phyloP scores from a whole-genome alignment of 2,113 vertebrate species.

The Rhinogobius similis region DNA sequence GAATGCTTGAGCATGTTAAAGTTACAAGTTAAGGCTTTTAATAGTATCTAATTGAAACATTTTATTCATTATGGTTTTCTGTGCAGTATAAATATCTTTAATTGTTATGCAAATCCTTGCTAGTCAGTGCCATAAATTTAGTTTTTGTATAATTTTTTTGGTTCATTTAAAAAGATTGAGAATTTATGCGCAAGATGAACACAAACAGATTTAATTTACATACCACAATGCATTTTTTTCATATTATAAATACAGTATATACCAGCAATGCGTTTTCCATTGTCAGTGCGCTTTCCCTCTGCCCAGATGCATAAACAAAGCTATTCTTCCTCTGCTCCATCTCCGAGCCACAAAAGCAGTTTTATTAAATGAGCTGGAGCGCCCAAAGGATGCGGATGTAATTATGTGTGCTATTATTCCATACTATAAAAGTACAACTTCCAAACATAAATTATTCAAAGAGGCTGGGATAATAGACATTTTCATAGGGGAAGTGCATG shows the following conservation, averaged over 20 bases:
- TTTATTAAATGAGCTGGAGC: constrained; percentile 12
- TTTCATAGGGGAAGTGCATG: constrained; percentile 8
- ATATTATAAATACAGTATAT: not conserved
- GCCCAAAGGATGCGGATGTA: constrained; percentile 10
- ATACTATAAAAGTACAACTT: constrained; percentile 16
- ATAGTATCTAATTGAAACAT: not conserved
- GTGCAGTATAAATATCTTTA: not conserved
- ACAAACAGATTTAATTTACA: not conserved
- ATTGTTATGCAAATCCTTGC: not conserved
- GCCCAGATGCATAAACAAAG: constrained; percentile 3
- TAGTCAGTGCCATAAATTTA: not conserved
- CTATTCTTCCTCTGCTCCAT: constrained; percentile 5
- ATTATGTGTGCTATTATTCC: constrained; percentile 10
- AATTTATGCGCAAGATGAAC: not conserved
- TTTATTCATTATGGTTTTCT: not conserved
- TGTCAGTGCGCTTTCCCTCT: not conserved
- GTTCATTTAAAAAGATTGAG: not conserved
- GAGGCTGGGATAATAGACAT: not conserved
- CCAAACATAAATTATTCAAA: constrained; percentile 8
- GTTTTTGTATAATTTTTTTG: not conserved
- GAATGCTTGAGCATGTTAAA: not conserved
- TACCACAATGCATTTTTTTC: not conserved
- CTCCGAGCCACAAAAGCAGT: constrained; percentile 3
- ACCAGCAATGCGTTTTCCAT: not conserved
- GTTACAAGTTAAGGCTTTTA: not conserved